Evolutionary conservation across 92 coral and sea anemone genomes (phyloP).

Genomic region (Isaurus tuberculatus): DNA sequence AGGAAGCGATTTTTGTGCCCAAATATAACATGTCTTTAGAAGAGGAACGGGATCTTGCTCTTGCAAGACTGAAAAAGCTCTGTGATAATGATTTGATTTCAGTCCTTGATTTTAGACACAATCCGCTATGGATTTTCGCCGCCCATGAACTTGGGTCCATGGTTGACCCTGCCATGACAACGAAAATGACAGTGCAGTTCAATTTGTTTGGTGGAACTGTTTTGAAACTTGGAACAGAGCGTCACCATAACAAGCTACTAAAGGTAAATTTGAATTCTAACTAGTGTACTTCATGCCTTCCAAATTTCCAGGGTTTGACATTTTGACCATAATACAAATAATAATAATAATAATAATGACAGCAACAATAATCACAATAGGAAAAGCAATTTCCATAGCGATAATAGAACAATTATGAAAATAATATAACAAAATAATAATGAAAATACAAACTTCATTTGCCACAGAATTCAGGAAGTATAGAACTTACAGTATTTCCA

Average conservation of each 20-base stretch:
- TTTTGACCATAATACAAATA: too few species aligned
- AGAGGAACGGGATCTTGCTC: constrained; percentile 80
- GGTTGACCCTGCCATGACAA: constrained; percentile 87
- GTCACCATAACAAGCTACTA: constrained; percentile 71
- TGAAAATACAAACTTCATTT: too few species aligned
- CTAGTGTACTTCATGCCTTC: too few species aligned
- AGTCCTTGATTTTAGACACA: constrained; percentile 76
- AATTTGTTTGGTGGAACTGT: constrained; percentile 93
- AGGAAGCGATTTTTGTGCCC: constrained; percentile 71
- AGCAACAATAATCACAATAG: too few species aligned
- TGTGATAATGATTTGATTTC: constrained; percentile 82
- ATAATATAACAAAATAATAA: too few species aligned
- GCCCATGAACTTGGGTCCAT: constrained; percentile 79
- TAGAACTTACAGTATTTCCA: too few species aligned
- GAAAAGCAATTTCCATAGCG: too few species aligned
- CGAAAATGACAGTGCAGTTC: constrained; percentile 92
- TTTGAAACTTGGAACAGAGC: constrained; percentile 73
- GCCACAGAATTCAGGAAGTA: too few species aligned
- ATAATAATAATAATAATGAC: too few species aligned
- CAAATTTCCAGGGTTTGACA: too few species aligned
- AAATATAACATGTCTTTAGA: constrained; percentile 77
- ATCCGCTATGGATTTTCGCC: constrained; percentile 82
- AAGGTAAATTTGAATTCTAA: constrained; percentile 47
- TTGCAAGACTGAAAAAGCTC: constrained; percentile 71
- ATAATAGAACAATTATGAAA: too few species aligned